Percentiles rank a stretch among this genome's conserved stretches.
Evolutionary conservation across 2,797 vertebrate genomes (phyloP).

Genomic region (Cossypha niveicapilla): DNA sequence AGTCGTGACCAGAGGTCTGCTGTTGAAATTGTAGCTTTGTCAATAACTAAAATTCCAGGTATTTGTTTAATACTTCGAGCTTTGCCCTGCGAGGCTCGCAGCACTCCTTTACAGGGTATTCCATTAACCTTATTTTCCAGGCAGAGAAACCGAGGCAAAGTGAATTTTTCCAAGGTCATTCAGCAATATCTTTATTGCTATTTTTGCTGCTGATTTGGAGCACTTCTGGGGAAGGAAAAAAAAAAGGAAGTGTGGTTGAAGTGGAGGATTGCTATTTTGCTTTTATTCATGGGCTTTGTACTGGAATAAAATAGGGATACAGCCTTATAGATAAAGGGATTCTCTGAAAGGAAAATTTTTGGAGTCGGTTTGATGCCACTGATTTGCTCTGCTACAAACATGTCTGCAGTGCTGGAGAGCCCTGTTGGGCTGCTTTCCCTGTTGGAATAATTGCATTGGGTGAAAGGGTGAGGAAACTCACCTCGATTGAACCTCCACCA

Average conservation of each 20-base stretch:
- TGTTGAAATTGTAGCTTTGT: neutral
- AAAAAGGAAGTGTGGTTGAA: neutral
- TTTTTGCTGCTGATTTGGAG: conserved; percentile 18
- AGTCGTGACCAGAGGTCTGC: neutral
- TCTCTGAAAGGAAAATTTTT: neutral
- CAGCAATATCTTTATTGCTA: neutral
- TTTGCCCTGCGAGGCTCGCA: neutral
- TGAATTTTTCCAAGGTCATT: conserved; percentile 29
- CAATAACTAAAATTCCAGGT: neutral
- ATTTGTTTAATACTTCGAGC: neutral
- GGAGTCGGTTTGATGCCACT: neutral
- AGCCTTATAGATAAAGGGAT: accelerated
- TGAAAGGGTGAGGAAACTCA: conserved; percentile 41
- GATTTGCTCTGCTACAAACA: neutral
- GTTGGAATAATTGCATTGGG: neutral
- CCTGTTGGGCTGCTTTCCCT: neutral
- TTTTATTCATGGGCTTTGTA: neutral
- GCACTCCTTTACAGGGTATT: neutral
- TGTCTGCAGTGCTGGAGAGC: neutral
- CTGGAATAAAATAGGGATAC: neutral
- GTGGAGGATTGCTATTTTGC: neutral
- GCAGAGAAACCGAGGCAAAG: neutral
- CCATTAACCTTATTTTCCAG: conserved; percentile 21
- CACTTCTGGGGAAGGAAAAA: neutral
- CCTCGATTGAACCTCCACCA: neutral